Conservation (phyloP, 2,888 invertebrate species). For the Cheilosia vernalis region DNA sequence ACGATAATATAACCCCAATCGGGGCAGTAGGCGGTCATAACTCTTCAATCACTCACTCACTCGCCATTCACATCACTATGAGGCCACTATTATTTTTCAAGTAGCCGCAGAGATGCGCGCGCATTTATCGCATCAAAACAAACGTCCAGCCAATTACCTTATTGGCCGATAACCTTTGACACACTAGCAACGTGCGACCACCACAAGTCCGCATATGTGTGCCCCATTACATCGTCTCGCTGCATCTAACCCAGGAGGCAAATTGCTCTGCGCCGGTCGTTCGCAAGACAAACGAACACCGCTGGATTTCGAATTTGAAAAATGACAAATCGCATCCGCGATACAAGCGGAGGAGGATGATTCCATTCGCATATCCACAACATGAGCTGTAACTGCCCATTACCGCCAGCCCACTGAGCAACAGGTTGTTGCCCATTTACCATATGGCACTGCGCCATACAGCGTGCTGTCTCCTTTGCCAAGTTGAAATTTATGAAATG, state of each 20-base stretch:
- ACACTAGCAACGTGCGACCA: conserved; percentile 36
- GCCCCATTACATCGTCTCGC: conserved; percentile 6
- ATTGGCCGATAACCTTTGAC: conserved; percentile 73
- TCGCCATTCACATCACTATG: not conserved
- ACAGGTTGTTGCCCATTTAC: conserved; percentile 70
- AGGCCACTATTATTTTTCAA: conserved; percentile 50
- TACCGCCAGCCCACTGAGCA: conserved; percentile 67
- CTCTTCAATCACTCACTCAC: conserved; percentile 58
- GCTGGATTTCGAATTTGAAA: conserved; percentile 72
- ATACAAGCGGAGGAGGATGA: conserved; percentile 65
- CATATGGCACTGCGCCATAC: conserved; percentile 52
- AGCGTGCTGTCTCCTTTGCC: conserved; percentile 47
- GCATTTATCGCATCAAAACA: conserved; percentile 73
- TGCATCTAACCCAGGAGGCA: conserved; percentile 64
- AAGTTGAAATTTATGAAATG: conserved; percentile 71
- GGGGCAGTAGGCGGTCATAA: conserved; percentile 52
- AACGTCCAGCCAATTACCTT: conserved; percentile 70
- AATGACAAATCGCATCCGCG: conserved; percentile 74
- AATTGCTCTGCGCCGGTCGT: conserved; percentile 30
- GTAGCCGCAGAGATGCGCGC: conserved; percentile 59
- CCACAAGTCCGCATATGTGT: not conserved
- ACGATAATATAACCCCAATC: conserved; percentile 24
- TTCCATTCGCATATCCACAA: conserved; percentile 26
- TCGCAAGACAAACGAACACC: conserved; percentile 65
- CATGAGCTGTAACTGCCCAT: conserved; percentile 52